Evolutionary conservation across 2,888 invertebrate species (phyloP), one percentile per base, ranked within the genome.

Genomic region (Polydrusus cervinus): DNA sequence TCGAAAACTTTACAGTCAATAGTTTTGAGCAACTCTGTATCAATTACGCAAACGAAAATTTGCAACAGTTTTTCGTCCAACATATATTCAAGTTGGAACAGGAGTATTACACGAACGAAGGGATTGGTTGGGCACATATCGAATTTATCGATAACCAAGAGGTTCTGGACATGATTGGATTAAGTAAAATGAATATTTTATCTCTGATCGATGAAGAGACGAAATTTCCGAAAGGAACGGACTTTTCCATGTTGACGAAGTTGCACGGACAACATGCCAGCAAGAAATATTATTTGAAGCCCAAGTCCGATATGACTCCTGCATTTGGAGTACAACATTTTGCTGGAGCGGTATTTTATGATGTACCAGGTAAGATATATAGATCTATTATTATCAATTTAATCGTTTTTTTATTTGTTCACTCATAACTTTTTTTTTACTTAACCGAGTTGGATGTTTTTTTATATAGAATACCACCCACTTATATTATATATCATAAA

Each of bases 61-160:
- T 98, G 47, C 98, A 98, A 86, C 98, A 98, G 87, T 98, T 98
- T 86, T 98, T 98, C 85, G 96, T 98, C 0, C 93, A 93, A 67
- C 97, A 98, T 84, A 97, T 98, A 82, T 98, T 98, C 86, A 98
- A 98, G 88, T 89, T 97, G 86, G 98, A 98, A 85, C 98, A 98
- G 87, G 94, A 96, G 75, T 97, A 97, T 85, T 98, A 98, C 85
- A 93, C 93, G 78, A 91, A 92, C 77, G 96, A 97, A 87, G 94
- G 78, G 6, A 97, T 98, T 82, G 93, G 91, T 80, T 98, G 98
- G 98, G 90, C 92, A 61, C 94, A 95, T 84, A 96, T 98, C 75
- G 93, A 94, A 81, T 98, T 97, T 84, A 90, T 94, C 11, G 98
- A 98, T 85, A 98, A 98, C 88, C 97, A 97, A 87, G 93, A 93